Evolutionary conservation across 2,113 vertebrate species (phyloP).

Genomic region (Microcebus lehilahytsara): DNA sequence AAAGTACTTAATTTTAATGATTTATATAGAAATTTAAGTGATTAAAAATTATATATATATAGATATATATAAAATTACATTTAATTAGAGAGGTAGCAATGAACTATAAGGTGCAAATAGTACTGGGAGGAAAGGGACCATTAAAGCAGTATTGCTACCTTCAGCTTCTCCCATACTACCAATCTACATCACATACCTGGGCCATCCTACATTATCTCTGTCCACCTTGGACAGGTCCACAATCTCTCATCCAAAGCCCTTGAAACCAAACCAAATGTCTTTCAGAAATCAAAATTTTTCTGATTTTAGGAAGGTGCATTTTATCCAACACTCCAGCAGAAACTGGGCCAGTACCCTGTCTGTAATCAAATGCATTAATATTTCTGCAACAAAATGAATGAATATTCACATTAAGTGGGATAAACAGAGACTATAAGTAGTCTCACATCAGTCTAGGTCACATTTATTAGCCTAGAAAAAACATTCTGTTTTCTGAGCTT

Average conservation of each 20-base stretch:
- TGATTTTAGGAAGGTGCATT: neutral
- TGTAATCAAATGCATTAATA: slow-evolving; percentile 34
- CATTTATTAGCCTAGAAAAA: slow-evolving; percentile 38
- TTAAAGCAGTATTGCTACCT: neutral
- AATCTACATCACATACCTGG: neutral
- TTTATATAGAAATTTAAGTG: slow-evolving; percentile 39
- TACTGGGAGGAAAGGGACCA: neutral
- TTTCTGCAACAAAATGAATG: slow-evolving; percentile 43
- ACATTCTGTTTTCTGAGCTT: slow-evolving; percentile 4
- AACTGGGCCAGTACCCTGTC: neutral
- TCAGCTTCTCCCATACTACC: neutral
- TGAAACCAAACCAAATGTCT: neutral
- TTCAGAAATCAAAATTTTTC: slow-evolving; percentile 8
- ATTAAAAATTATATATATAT: neutral
- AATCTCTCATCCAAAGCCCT: neutral
- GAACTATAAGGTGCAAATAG: neutral
- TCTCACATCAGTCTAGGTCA: neutral
- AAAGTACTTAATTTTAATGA: slow-evolving; percentile 26
- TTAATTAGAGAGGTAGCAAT: slow-evolving; percentile 18
- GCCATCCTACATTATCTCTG: neutral
- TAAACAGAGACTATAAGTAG: slow-evolving; percentile 44
- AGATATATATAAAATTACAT: neutral
- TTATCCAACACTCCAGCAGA: neutral
- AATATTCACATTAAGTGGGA: slow-evolving; percentile 35
- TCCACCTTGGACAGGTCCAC: neutral